phyloP scores from a whole-genome alignment of 1,140 invertebrate species.

The Conus ventricosus region DNA sequence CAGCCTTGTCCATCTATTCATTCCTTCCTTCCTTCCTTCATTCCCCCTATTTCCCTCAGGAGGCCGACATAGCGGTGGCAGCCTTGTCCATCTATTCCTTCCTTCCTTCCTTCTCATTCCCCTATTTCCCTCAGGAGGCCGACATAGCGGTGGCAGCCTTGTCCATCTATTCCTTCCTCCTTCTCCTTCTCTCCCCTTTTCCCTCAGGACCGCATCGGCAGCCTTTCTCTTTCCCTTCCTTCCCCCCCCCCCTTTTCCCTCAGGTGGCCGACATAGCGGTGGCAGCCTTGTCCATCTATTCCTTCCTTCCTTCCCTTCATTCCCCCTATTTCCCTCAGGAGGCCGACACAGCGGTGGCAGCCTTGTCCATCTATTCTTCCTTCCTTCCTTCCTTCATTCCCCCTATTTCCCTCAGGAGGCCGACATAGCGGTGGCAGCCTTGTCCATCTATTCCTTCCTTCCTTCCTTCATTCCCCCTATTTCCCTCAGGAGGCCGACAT shows the following conservation, averaged over 20 bases:
- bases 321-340: constrained; percentile 48
- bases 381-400: no score
- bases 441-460: constrained; percentile 72
- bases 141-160: constrained; percentile 70
- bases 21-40: no score
- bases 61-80: constrained; percentile 71
- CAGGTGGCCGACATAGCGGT: constrained; percentile 72
- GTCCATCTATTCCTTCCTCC: constrained; percentile 61
- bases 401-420: constrained; percentile 57
- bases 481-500: constrained; percentile 67
- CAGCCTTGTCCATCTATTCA: constrained; percentile 70
- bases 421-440: constrained; percentile 68
- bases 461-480: no score
- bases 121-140: constrained; percentile 58
- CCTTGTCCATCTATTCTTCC: constrained; percentile 71
- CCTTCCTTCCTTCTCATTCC: no score
- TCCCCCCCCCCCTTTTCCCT: no score
- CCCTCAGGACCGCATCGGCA: constrained; percentile 68
- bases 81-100: constrained; percentile 70
- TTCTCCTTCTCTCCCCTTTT: no score
- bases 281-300: constrained; percentile 70
- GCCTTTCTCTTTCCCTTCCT: constrained; percentile 43
- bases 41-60: constrained; percentile 44
- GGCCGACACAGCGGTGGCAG: constrained; percentile 70
- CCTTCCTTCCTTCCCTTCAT: no score